Evolutionary conservation across 2,888 invertebrate species (phyloP), one percentile per base, ranked within the genome.

Genomic region (Drosophila anceps): DNA sequence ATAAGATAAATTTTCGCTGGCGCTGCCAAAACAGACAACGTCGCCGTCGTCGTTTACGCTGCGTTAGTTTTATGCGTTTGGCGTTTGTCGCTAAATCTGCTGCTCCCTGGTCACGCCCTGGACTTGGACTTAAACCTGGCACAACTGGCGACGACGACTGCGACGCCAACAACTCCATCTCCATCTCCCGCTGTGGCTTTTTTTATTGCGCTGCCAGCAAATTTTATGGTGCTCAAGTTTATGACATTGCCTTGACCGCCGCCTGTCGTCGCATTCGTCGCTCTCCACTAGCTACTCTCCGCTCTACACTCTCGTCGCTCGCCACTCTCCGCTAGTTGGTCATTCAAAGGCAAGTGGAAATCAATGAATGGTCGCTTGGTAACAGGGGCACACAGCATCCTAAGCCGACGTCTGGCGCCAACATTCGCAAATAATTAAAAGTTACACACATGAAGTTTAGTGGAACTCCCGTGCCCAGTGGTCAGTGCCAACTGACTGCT

Each of bases 151-250:
- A 41, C 57, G 10, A 9, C 41, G 43, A 43, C 20, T 59, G 43
- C 63, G 51, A 61, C 62, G 44, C 18, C 65, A 46, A 13, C 58
- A 51, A 29, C 41, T 43, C 41, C 64, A 59, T 72, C 75, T 79
- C 72, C 71, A 85, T 76, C 90, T 84, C 90, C 84, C 79, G 86
- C 90, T 90, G 88, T 75, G 88, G 81, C 78, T 80, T 86, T 84
- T 90, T 91, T 90, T 91, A 90, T 90, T 90, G 91, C 85, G 68
- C 71, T 91, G 91, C 90, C 91, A 91, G 91, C 91, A 88, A 88
- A 92, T 92, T 92, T 91, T 91, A 92, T 91, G 91, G 92, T 85
- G 91, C 92, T 90, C 89, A 90, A 92, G 91, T 91, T 91, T 91
- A 92, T 92, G 91, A 89, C 79, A 73, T 74, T 74, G 91, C 90